phyloP scores from a whole-genome alignment of 1,140 invertebrate genomes.

The Drosophila oshimai region DNA sequence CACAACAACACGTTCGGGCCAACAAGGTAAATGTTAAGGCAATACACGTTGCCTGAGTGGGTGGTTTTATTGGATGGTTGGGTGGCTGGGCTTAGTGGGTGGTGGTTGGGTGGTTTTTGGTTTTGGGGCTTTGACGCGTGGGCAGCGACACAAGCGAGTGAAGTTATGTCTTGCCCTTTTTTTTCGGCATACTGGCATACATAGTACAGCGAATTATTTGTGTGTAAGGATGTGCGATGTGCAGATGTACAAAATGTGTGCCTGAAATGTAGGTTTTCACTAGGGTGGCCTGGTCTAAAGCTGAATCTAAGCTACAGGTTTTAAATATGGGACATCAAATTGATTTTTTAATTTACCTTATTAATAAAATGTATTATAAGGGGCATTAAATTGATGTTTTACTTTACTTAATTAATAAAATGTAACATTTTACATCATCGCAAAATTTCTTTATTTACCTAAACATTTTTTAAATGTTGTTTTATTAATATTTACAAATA shows the following conservation, averaged over 20 bases:
- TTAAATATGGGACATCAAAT: too few relatives aligned
- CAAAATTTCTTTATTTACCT: too few relatives aligned
- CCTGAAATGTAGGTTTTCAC: slow-evolving; percentile 8
- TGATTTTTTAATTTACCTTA: not conserved
- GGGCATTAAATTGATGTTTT: too few relatives aligned
- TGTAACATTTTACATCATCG: too few relatives aligned
- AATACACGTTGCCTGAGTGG: slow-evolving; percentile 1
- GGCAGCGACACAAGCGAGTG: slow-evolving; percentile 43
- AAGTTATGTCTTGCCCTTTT: slow-evolving; percentile 55
- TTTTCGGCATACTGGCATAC: slow-evolving; percentile 68
- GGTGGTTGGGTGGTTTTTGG: slow-evolving; percentile 30
- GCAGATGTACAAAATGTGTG: slow-evolving; percentile 17
- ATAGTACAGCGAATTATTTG: slow-evolving; percentile 38
- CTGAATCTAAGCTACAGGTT: not conserved
- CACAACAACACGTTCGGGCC: slow-evolving; percentile 28
- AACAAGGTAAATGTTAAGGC: slow-evolving; percentile 55
- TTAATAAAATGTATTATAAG: not conserved
- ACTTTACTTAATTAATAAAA: too few relatives aligned
- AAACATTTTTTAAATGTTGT: too few relatives aligned
- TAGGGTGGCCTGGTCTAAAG: not conserved
- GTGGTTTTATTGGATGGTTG: slow-evolving; percentile 5
- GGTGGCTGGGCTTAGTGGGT: not conserved
- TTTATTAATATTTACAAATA: too few relatives aligned
- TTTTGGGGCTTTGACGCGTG: slow-evolving; percentile 15
- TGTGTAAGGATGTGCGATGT: slow-evolving; percentile 9